Evolutionary conservation across 2,888 invertebrate species (phyloP).

Genomic region (Himalopsyche japonica): DNA sequence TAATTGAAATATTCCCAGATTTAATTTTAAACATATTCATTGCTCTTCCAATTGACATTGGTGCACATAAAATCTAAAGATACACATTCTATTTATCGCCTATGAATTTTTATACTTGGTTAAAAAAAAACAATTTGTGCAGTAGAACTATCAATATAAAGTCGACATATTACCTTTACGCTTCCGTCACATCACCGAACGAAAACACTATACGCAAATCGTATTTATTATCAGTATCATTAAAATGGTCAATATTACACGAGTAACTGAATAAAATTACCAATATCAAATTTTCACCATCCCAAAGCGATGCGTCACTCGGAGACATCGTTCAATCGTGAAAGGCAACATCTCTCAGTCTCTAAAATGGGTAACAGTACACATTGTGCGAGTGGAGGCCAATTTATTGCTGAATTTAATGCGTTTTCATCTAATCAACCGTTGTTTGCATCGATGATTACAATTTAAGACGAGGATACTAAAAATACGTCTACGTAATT

Average conservation of each 20-base stretch:
- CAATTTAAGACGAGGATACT: background rate
- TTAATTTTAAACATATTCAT: too few species aligned
- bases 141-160: background rate
- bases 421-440: background rate
- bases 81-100: background rate
- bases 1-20: too few species aligned
- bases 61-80: background rate
- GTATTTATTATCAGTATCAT: background rate
- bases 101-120: background rate
- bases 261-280: background rate
- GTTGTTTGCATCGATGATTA: background rate
- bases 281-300: background rate
- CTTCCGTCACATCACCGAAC: background rate
- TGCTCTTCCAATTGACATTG: background rate
- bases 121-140: background rate
- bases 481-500: background rate
- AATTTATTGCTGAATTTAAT: background rate
- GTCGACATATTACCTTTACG: background rate
- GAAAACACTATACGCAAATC: background rate
- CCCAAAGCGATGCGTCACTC: background rate
- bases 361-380: background rate
- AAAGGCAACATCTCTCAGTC: background rate
- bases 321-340: background rate
- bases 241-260: background rate
- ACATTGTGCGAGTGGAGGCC: background rate